phyloP scores from a whole-genome alignment of 2,797 vertebrate species.

The Cottoperca gobio region DNA sequence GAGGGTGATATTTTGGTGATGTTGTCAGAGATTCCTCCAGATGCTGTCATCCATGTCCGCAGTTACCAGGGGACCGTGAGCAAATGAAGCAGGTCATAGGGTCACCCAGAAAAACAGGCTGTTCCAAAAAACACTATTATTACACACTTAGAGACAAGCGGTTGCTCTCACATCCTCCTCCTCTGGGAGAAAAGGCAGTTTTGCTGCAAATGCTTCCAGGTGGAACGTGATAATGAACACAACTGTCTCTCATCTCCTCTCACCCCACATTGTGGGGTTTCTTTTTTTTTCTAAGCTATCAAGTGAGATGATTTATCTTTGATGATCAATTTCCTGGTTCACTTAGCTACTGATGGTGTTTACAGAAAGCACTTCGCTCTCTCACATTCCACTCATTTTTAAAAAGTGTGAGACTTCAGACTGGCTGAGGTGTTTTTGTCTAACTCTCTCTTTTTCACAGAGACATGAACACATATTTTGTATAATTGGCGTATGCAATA shows the following conservation, averaged over 20 bases:
- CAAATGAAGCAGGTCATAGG: slow-evolving; percentile 67
- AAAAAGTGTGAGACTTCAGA: slow-evolving; percentile 21
- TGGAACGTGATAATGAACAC: slow-evolving; percentile 69
- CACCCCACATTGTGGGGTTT: slow-evolving; percentile 14
- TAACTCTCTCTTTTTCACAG: background rate
- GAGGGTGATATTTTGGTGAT: slow-evolving; percentile 20
- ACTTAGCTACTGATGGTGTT: slow-evolving; percentile 46
- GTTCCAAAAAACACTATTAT: slow-evolving; percentile 62
- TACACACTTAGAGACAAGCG: slow-evolving; percentile 54
- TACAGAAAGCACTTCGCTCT: slow-evolving; percentile 32
- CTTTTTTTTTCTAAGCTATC: slow-evolving; percentile 10
- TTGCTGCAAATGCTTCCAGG: slow-evolving; percentile 49
- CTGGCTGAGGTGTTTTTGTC: background rate
- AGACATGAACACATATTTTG: background rate
- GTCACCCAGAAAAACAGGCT: slow-evolving; percentile 51
- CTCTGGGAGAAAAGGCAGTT: slow-evolving; percentile 41
- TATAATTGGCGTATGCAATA: background rate
- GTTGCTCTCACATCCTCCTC: slow-evolving; percentile 35
- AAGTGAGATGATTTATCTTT: slow-evolving; percentile 53
- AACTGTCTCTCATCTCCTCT: slow-evolving; percentile 45
- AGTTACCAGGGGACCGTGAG: slow-evolving; percentile 38
- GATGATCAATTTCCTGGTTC: slow-evolving; percentile 64
- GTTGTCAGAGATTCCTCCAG: slow-evolving; percentile 21
- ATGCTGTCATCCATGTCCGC: slow-evolving; percentile 15
- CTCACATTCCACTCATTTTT: slow-evolving; percentile 21